phyloP scores from a whole-genome alignment of 2,113 vertebrate species.

The Mustela lutreola region DNA sequence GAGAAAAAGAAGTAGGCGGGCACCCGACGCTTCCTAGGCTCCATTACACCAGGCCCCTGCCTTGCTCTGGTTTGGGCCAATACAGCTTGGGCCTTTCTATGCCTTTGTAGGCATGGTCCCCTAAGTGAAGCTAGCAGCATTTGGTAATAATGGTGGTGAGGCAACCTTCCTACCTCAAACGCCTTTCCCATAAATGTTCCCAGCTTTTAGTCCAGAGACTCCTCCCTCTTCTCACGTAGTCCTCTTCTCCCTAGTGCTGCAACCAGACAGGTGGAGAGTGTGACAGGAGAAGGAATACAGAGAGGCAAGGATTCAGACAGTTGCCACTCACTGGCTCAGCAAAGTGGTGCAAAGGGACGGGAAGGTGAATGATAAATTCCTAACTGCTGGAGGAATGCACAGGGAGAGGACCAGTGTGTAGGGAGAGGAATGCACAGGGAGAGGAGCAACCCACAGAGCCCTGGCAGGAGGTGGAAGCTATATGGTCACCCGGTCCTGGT shows the following conservation, averaged over 20 bases:
- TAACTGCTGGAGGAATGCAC: neutral
- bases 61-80: neutral
- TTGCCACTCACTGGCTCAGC: neutral
- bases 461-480: conserved; percentile 1
- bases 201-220: neutral
- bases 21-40: conserved; percentile 65
- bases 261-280: too few species aligned
- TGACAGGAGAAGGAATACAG: neutral
- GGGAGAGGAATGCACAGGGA: neutral
- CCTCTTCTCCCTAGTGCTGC: too few species aligned
- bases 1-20: neutral
- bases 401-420: neutral
- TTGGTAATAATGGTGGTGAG: neutral
- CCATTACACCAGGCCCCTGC: neutral
- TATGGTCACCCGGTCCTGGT: conserved; percentile 51
- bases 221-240: neutral
- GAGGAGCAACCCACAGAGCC: neutral
- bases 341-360: neutral
- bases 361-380: conserved; percentile 25
- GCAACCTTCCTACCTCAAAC: neutral
- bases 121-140: neutral
- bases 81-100: neutral
- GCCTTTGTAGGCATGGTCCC: neutral
- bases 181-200: neutral
- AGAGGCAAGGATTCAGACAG: neutral